These are phyloP conservation scores for Platorchestia sp. DNA, from an alignment of 1,140 invertebrate species.

Conservation along the genomic window DNA sequence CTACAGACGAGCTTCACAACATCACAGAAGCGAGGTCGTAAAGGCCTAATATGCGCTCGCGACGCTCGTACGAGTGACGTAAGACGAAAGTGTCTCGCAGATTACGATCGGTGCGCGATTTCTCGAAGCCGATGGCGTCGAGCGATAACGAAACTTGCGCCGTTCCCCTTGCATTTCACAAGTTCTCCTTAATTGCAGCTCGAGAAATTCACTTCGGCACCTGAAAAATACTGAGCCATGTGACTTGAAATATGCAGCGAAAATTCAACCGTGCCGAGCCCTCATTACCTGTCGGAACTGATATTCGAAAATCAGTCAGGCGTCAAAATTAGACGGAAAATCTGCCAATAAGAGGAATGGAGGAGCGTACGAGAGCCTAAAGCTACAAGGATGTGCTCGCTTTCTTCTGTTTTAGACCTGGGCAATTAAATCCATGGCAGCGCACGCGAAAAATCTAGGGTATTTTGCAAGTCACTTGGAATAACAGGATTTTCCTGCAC, in stretches of 20 bases:
- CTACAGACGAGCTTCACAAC: no score
- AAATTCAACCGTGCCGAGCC: conserved; percentile 1
- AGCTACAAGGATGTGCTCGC: neutral
- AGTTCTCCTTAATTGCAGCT: neutral
- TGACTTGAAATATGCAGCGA: neutral
- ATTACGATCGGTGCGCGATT: conserved; percentile 43
- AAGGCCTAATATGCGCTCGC: neutral
- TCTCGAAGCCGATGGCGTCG: neutral
- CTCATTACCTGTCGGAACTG: neutral
- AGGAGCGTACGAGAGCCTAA: neutral
- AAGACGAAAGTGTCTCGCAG: neutral
- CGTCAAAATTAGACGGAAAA: neutral
- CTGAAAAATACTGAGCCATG: neutral
- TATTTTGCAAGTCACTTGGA: conserved; percentile 36
- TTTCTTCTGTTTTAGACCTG: neutral
- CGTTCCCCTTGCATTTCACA: conserved; percentile 1
- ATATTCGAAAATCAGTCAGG: neutral
- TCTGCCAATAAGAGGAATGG: neutral
- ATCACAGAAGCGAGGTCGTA: no score
- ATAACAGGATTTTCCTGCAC: conserved; percentile 39
- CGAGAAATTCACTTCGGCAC: neutral
- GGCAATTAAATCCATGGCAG: conserved; percentile 41
- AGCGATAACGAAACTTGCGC: neutral
- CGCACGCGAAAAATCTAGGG: neutral
- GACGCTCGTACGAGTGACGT: neutral